Evolutionary conservation across 2,888 invertebrate genomes (phyloP).

Genomic region (Quadroppia sp.): DNA sequence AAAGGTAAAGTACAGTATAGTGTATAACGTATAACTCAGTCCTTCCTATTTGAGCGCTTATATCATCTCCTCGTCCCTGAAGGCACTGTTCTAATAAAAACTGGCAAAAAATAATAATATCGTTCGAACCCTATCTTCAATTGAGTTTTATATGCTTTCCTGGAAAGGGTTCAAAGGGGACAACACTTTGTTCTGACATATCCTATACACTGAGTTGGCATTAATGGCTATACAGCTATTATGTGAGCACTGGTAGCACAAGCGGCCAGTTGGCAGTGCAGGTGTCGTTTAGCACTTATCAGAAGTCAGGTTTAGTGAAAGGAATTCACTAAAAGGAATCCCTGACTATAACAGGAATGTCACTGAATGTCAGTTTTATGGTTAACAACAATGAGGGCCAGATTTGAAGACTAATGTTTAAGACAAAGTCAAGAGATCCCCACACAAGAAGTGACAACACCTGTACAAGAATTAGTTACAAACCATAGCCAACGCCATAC

Average conservation of each 20-base stretch:
- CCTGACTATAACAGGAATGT: conserved; percentile 17
- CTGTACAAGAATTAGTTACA: conserved; percentile 27
- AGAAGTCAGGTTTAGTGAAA: conserved; percentile 12
- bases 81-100: conserved; percentile 2
- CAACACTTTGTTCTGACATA: not conserved
- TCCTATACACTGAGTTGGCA: not conserved
- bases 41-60: conserved; percentile 15
- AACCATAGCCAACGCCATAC: not conserved
- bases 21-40: conserved; percentile 32
- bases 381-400: conserved; percentile 9
- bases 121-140: not conserved
- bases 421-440: conserved; percentile 33
- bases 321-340: conserved; percentile 29
- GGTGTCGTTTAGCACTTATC: conserved; percentile 27
- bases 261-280: not conserved
- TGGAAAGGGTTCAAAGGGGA: conserved; percentile 11
- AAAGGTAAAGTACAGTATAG: conserved; percentile 28
- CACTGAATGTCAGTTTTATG: conserved; percentile 31
- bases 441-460: conserved; percentile 30
- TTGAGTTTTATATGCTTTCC: not conserved
- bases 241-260: not conserved
- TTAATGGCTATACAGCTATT: not conserved
- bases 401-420: conserved; percentile 25
- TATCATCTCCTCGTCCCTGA: conserved; percentile 17
- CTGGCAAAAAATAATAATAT: conserved; percentile 29